Evolutionary conservation across 2,113 vertebrate species (phyloP).

Genomic region (Semnornis frantzii): DNA sequence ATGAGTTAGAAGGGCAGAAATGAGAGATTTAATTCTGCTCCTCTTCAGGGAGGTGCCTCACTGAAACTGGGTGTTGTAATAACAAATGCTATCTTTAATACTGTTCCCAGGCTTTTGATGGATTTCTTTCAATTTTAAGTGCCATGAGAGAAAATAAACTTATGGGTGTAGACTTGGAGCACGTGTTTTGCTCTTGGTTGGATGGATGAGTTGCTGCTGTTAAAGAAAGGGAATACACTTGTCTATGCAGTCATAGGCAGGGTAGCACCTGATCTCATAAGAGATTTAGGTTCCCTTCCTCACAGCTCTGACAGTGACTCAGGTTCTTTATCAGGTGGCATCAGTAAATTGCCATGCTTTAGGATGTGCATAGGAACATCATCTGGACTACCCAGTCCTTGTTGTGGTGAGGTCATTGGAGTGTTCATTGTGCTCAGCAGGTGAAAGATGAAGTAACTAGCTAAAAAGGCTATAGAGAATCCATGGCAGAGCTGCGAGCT

Average conservation of each 20-base stretch:
- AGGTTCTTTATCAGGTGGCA: not conserved
- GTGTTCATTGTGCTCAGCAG: not conserved
- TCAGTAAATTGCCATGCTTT: not conserved
- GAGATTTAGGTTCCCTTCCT: not conserved
- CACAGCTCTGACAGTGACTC: not conserved
- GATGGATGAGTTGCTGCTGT: not conserved
- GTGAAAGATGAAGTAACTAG: not conserved
- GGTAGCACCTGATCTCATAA: not conserved
- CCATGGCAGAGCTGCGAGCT: not conserved
- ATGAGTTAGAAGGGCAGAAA: not conserved
- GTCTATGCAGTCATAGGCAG: not conserved
- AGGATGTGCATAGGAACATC: not conserved
- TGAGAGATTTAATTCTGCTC: not conserved
- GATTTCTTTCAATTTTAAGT: not conserved
- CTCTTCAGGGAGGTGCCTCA: not conserved
- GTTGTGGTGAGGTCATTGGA: not conserved
- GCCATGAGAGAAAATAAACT: not conserved
- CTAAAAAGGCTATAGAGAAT: not conserved
- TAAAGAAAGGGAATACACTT: not conserved
- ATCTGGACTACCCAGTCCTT: not conserved
- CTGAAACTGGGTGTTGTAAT: not conserved
- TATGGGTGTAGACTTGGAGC: fast-evolving
- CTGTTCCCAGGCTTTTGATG: not conserved
- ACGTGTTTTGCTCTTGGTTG: not conserved
- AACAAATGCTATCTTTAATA: not conserved